Percentiles rank a stretch among this genome's conserved stretches.
Conservation (phyloP, 2,113 vertebrate genomes). For the Typhlomys cinereus region DNA sequence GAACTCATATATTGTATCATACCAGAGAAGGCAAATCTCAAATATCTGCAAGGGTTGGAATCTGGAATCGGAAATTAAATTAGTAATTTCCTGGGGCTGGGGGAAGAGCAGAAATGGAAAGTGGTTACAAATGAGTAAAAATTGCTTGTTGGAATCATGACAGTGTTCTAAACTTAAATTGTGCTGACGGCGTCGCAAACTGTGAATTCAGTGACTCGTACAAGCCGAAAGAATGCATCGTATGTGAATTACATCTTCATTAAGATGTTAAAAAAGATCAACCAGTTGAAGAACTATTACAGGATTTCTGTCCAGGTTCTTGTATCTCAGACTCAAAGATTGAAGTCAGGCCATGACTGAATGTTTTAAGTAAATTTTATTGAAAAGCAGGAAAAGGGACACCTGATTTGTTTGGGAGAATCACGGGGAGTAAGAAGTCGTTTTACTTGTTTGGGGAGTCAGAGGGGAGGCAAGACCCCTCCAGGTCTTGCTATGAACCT, state of each 20-base stretch:
- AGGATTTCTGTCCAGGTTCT: too few species aligned
- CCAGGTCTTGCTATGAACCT: too few species aligned
- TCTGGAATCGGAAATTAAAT: neutral
- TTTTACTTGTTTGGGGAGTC: too few species aligned
- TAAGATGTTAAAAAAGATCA: neutral
- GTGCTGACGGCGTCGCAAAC: constrained; percentile 9
- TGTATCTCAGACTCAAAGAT: too few species aligned
- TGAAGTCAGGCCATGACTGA: too few species aligned
- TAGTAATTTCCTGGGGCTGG: neutral
- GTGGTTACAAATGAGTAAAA: constrained; percentile 21
- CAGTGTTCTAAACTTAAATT: constrained; percentile 15
- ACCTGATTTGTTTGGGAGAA: too few species aligned
- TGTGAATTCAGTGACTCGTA: neutral
- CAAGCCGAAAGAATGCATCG: neutral
- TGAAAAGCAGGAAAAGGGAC: too few species aligned
- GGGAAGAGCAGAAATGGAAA: neutral
- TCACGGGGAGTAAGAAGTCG: too few species aligned
- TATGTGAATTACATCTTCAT: constrained; percentile 33
- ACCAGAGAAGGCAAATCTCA: neutral
- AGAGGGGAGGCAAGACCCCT: too few species aligned
- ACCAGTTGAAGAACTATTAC: too few species aligned
- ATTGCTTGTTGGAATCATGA: constrained; percentile 1
- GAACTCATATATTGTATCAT: neutral
- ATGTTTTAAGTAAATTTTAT: too few species aligned
- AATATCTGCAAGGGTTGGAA: neutral